Evolutionary conservation across 2,113 vertebrate genomes (phyloP), one percentile per base, ranked within the genome.

Genomic region (Panurus biarmicus): DNA sequence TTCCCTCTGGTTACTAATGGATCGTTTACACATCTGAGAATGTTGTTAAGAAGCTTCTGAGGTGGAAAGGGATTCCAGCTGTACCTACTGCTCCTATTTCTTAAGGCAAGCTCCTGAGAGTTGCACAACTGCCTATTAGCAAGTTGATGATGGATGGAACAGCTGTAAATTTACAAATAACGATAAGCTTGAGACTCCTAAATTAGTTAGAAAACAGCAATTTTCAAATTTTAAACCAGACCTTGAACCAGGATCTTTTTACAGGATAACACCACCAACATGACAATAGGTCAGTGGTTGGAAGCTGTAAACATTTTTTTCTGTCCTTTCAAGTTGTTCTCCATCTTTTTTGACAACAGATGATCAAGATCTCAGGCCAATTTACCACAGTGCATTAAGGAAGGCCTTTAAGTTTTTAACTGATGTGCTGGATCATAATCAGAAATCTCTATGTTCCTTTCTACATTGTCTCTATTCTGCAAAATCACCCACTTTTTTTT

Each of bases 21-120:
- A 96, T 97, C 96, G 94, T 96, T 98, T 97, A 97, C 97, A 97
- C 97, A 97, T 98, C 96, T 98, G 97, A 98, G 94, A 97, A 97
- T 93, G 95, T 86, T 93, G 96, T 97, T 98, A 97, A 94, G 97
- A 96, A 96, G 95, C 94, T 97, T 94, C 96, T 96, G 97, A 97
- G 93, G 87, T 97, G 92, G 72, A 97, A 97, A 81, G 87, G 26
- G 87, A 98, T 91, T 97, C 95, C 97, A 97, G 92, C 96, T 97
- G 91, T 93, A 98, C 94, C 90, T 95, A 91, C 86, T 91, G 77
- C 96, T 97, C 89, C 85, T 90, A 91, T 96, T 98, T 98, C 97
- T 96, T 94, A 74, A 9, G 73, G n/a, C 20, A 67, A 89, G 31
- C 97, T 93, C 97, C 44, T 19, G 98, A 93, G 98, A 97, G 73